Evolutionary conservation across 2,797 vertebrate genomes (phyloP).

Genomic region (Helicolenus hilgendorfi): DNA sequence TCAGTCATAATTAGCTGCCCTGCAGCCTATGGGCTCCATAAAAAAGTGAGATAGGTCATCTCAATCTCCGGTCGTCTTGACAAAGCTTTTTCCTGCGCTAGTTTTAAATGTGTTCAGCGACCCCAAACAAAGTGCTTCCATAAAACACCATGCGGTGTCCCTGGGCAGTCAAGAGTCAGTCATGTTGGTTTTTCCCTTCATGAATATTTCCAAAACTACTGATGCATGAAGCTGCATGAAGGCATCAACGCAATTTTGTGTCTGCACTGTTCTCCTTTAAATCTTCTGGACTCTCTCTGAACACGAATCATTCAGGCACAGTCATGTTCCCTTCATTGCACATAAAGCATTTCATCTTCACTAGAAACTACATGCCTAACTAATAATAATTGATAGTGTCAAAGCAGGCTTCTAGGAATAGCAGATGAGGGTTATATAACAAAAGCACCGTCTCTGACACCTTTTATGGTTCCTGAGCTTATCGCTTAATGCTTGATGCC

Average conservation of each 20-base stretch:
- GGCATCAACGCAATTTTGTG: background rate
- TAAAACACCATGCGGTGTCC: constrained; percentile 84
- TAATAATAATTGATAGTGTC: constrained; percentile 76
- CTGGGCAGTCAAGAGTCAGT: constrained; percentile 62
- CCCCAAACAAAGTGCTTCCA: constrained; percentile 79
- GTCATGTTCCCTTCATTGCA: constrained; percentile 33
- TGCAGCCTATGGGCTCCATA: constrained; percentile 72
- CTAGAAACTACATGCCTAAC: constrained; percentile 63
- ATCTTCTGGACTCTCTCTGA: constrained; percentile 10
- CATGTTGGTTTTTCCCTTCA: constrained; percentile 53
- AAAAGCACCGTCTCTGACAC: constrained; percentile 58
- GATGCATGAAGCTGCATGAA: constrained; percentile 42
- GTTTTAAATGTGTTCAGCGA: constrained; percentile 79
- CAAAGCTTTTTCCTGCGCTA: constrained; percentile 63
- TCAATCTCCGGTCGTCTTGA: constrained; percentile 72
- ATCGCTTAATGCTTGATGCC: constrained; percentile 45
- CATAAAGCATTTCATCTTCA: constrained; percentile 58
- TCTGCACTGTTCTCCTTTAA: constrained; percentile 23
- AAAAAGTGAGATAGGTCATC: constrained; percentile 82
- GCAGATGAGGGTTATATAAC: constrained; percentile 68
- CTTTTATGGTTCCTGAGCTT: constrained; percentile 71
- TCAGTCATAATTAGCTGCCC: constrained; percentile 84
- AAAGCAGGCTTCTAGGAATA: constrained; percentile 50
- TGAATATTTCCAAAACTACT: constrained; percentile 56
- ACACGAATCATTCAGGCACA: constrained; percentile 1